phyloP scores from a whole-genome alignment of 2,888 invertebrate genomes.

The Belgica antarctica region DNA sequence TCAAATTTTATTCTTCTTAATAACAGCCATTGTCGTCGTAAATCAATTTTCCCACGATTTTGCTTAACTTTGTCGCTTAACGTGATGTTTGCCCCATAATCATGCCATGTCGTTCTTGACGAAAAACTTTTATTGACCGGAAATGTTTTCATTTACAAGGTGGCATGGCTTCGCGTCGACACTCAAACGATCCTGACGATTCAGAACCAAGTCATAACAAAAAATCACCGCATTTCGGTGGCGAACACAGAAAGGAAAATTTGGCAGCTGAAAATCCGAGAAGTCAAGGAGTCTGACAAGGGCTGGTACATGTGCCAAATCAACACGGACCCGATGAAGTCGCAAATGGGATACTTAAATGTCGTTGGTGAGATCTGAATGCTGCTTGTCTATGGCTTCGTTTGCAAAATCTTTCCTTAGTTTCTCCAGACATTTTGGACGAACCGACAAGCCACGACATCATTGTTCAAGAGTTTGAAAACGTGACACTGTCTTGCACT shows the following conservation, averaged over 20 bases:
- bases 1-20: slow-evolving; percentile 36
- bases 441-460: slow-evolving; percentile 83
- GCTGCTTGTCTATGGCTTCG: neutral
- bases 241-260: slow-evolving; percentile 81
- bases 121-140: slow-evolving; percentile 14
- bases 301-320: slow-evolving; percentile 89
- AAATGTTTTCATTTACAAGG: slow-evolving; percentile 56
- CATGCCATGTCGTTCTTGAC: slow-evolving; percentile 7
- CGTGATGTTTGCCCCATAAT: slow-evolving; percentile 36
- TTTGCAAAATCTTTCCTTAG: neutral
- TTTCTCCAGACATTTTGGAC: slow-evolving; percentile 80
- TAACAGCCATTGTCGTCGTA: slow-evolving; percentile 26
- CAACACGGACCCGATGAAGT: slow-evolving; percentile 90
- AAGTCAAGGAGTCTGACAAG: slow-evolving; percentile 78
- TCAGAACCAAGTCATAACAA: slow-evolving; percentile 84
- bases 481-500: slow-evolving; percentile 82
- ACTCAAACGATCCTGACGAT: slow-evolving; percentile 89
- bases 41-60: slow-evolving; percentile 38
- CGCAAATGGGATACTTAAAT: slow-evolving; percentile 80
- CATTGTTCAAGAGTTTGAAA: slow-evolving; percentile 80
- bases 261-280: slow-evolving; percentile 83
- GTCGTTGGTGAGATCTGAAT: slow-evolving; percentile 73
- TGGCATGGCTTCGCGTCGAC: slow-evolving; percentile 85
- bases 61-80: too few relatives aligned
- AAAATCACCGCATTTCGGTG: slow-evolving; percentile 81